Evolutionary conservation across 2,888 invertebrate species (phyloP).

Genomic region (Anthophora plumipes): DNA sequence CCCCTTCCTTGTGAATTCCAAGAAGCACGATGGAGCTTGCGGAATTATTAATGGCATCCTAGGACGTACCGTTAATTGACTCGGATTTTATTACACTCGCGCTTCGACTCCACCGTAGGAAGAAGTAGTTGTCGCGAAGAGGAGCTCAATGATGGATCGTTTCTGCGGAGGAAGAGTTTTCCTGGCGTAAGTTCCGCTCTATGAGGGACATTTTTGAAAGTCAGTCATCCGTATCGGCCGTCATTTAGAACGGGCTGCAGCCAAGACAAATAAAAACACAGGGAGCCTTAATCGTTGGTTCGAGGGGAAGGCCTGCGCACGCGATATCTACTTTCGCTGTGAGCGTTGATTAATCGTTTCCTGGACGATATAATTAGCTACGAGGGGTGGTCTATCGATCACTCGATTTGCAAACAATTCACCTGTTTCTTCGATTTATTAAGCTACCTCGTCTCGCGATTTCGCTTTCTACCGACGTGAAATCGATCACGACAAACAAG

Average conservation of each 20-base stretch:
- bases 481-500: constrained; percentile 21
- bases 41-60: constrained; percentile 79
- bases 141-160: constrained; percentile 62
- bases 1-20: constrained; percentile 54
- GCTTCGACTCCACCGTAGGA: constrained; percentile 60
- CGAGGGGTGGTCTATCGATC: constrained; percentile 19
- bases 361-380: constrained; percentile 44
- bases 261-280: constrained; percentile 62
- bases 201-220: constrained; percentile 62
- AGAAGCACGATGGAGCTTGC: constrained; percentile 61
- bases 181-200: constrained; percentile 51
- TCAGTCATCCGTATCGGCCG: constrained; percentile 56
- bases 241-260: constrained; percentile 46
- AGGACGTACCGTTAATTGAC: constrained; percentile 81
- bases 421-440: constrained; percentile 14
- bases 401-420: constrained; percentile 24
- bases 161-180: constrained; percentile 47
- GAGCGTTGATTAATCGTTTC: constrained; percentile 51
- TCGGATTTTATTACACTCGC: constrained; percentile 79
- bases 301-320: constrained; percentile 21
- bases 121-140: constrained; percentile 68
- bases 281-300: constrained; percentile 5
- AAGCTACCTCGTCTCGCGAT: neutral
- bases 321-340: constrained; percentile 33
- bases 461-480: neutral